Evolutionary conservation across 1,140 invertebrate species (phyloP).

Genomic region (Calosoma granatense): DNA sequence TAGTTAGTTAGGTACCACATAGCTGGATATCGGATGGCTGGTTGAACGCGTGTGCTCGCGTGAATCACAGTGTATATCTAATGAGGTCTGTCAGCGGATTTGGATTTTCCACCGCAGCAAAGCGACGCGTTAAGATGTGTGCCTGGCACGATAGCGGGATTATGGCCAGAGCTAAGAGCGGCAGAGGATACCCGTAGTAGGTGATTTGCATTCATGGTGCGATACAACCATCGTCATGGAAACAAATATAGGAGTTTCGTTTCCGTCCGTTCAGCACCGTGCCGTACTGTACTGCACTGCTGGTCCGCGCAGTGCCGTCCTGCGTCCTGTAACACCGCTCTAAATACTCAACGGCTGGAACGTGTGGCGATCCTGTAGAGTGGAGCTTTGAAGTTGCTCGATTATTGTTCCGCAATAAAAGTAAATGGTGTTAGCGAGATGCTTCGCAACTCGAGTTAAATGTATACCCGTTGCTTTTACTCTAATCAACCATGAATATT

Average conservation of each 20-base stretch:
- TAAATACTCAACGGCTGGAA: neutral
- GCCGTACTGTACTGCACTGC: neutral
- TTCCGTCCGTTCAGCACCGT: constrained; percentile 6
- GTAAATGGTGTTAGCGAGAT: neutral
- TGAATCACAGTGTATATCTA: constrained; percentile 7
- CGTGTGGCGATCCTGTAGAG: neutral
- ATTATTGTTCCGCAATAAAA: constrained; percentile 9
- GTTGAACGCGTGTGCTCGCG: neutral
- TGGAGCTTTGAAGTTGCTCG: neutral
- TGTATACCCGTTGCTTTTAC: neutral
- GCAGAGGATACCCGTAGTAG: neutral
- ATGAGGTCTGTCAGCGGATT: constrained; percentile 6
- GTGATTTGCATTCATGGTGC: neutral
- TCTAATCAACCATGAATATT: constrained; percentile 8
- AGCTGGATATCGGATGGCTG: neutral
- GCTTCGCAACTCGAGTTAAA: neutral
- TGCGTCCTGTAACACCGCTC: too few species aligned
- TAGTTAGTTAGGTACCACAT: too few species aligned
- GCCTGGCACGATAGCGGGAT: neutral
- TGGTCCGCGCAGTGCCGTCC: neutral
- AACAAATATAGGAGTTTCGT: constrained; percentile 8
- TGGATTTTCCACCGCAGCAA: neutral
- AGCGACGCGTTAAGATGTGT: neutral
- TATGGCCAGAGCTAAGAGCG: neutral
- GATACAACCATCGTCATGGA: constrained; percentile 5